Conservation (phyloP, 2,113 vertebrate genomes). For the Hypanus sabinus region DNA sequence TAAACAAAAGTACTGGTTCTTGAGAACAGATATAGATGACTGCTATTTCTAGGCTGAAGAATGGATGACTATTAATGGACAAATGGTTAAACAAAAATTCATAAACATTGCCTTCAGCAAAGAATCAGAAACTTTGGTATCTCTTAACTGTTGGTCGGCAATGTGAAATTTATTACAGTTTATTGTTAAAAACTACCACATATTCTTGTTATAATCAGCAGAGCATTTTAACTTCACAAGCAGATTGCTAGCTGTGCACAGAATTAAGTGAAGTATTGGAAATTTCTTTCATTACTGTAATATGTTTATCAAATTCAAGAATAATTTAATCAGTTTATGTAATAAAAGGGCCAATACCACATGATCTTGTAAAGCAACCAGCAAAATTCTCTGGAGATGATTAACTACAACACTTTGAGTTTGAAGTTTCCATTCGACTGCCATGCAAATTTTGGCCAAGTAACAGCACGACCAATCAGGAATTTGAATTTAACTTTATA, state of each 20-base stretch:
- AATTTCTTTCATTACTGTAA: neutral
- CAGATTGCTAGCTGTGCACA: neutral
- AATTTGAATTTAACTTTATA: neutral
- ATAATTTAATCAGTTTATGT: neutral
- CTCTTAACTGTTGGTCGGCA: no score
- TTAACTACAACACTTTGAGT: neutral
- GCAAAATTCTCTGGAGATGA: neutral
- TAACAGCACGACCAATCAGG: neutral
- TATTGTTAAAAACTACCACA: neutral
- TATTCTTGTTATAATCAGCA: neutral
- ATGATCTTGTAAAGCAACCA: neutral
- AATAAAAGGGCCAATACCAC: slow-evolving; percentile 9
- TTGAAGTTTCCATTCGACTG: neutral
- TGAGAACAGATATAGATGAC: neutral
- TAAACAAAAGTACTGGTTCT: neutral
- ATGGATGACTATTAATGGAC: neutral
- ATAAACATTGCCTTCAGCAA: neutral
- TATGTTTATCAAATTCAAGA: neutral
- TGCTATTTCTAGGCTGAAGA: neutral
- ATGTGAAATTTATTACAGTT: neutral
- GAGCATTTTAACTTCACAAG: slow-evolving; percentile 20
- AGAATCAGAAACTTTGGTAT: neutral
- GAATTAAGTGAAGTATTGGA: neutral
- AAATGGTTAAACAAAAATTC: neutral
- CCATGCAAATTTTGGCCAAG: neutral